Conservation (phyloP, 1,140 invertebrate genomes). For the Lepidurus packardi region DNA sequence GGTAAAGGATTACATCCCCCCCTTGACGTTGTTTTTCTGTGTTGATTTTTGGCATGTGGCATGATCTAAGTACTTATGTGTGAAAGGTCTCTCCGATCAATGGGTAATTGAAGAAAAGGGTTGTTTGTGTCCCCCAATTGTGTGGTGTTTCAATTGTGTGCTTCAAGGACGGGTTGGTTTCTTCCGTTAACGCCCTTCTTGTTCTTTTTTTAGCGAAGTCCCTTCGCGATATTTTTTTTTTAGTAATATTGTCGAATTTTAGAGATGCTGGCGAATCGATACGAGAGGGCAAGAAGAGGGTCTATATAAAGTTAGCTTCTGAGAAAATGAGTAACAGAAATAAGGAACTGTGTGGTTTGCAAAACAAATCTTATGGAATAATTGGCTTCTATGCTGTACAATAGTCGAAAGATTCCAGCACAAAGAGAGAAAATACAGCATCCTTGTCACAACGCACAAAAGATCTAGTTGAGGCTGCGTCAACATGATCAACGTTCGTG, state of each 20-base stretch:
- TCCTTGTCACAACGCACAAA: too few relatives aligned
- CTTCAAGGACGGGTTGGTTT: background rate
- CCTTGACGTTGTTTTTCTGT: background rate
- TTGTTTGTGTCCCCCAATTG: background rate
- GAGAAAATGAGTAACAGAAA: too few relatives aligned
- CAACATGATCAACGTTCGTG: too few relatives aligned
- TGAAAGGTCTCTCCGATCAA: background rate
- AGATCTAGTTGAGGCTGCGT: too few relatives aligned
- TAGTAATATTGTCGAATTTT: background rate
- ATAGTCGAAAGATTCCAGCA: too few relatives aligned
- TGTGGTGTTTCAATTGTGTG: background rate
- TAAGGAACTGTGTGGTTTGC: too few relatives aligned
- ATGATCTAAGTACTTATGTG: background rate
- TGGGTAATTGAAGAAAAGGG: conserved; percentile 10
- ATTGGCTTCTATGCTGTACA: too few relatives aligned
- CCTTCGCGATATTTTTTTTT: background rate
- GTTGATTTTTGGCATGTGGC: background rate
- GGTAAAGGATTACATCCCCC: background rate
- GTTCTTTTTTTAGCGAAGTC: background rate
- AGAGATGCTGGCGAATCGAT: too few relatives aligned
- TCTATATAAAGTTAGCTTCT: too few relatives aligned
- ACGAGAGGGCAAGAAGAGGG: too few relatives aligned
- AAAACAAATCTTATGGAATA: too few relatives aligned
- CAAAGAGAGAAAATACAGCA: too few relatives aligned
- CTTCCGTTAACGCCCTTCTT: background rate